A percentile compares a stretch with the other conserved stretches of the same genome.
These are phyloP conservation scores for Eueremaeus valkanovi DNA, from an alignment of 2,888 invertebrate genomes.

Conservation along the genomic window DNA sequence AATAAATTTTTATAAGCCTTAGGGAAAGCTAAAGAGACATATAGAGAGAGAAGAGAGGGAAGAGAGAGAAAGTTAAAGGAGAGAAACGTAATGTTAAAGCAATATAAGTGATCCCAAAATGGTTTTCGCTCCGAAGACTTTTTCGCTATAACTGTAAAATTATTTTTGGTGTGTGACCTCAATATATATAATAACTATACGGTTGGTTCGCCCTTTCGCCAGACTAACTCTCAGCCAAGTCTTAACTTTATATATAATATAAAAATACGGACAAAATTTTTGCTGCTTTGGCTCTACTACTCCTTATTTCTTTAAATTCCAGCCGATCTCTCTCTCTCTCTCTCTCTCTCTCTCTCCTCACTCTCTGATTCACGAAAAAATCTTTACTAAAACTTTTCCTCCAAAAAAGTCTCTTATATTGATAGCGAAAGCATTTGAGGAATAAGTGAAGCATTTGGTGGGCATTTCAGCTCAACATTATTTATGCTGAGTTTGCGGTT, in stretches of 20 bases:
- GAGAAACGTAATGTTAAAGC: slow-evolving; percentile 5
- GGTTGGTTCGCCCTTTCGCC: slow-evolving; percentile 36
- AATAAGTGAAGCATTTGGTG: slow-evolving; percentile 16
- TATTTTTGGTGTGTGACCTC: slow-evolving; percentile 37
- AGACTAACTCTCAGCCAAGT: slow-evolving; percentile 14
- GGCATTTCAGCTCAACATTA: slow-evolving; percentile 7
- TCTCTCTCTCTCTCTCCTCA: no score
- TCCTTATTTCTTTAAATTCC: neutral
- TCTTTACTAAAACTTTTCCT: neutral
- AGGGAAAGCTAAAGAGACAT: neutral
- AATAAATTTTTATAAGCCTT: slow-evolving; percentile 20
- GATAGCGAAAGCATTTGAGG: neutral
- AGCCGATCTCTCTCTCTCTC: neutral
- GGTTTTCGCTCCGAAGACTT: slow-evolving; percentile 24
- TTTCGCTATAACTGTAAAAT: slow-evolving; percentile 35
- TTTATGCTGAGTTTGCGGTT: slow-evolving; percentile 20
- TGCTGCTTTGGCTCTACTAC: neutral
- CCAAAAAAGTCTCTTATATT: neutral
- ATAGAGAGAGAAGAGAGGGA: no score
- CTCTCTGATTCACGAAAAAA: neutral
- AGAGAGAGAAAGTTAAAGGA: neutral
- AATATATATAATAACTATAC: slow-evolving; percentile 37
- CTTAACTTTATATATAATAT: neutral
- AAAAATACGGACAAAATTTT: slow-evolving; percentile 5
- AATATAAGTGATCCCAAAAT: slow-evolving; percentile 15